Percentiles rank a stretch among this genome's conserved stretches.
Evolutionary conservation across 2,888 invertebrate species (phyloP).

Genomic region (Unio delphinus): DNA sequence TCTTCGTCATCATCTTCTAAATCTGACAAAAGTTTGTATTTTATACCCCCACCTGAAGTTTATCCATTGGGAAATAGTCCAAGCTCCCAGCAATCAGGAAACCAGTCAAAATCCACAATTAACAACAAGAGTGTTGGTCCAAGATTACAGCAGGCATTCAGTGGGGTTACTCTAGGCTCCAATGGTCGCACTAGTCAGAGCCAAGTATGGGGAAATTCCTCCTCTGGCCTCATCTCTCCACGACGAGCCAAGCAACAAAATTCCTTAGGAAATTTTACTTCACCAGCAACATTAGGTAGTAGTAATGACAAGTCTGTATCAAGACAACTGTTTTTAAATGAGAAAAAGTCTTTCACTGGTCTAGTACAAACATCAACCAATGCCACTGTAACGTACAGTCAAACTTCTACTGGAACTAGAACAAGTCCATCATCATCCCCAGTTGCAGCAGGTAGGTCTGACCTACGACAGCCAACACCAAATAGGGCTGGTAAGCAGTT

Average conservation of each 20-base stretch:
- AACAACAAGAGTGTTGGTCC: conserved; percentile 26
- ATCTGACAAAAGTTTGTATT: conserved; percentile 39
- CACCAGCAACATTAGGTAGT: conserved; percentile 45
- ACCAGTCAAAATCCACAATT: conserved; percentile 13
- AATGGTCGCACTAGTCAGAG: conserved; percentile 19
- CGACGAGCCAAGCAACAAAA: conserved; percentile 29
- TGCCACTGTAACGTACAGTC: conserved; percentile 30
- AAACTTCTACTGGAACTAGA: conserved; percentile 34
- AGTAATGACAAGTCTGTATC: conserved; percentile 50
- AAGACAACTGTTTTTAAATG: conserved; percentile 66
- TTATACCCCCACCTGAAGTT: conserved; percentile 31
- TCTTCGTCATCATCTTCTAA: conserved; percentile 11
- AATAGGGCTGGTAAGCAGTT: conserved; percentile 19
- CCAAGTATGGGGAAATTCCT: no score
- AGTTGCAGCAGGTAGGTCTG: conserved; percentile 36
- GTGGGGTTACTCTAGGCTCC: conserved; percentile 21
- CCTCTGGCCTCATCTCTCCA: conserved; percentile 29
- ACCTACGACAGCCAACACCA: conserved; percentile 16
- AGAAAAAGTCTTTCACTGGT: conserved; percentile 36
- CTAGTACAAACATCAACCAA: conserved; percentile 23
- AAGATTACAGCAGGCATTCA: conserved; percentile 22
- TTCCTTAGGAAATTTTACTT: conserved; percentile 21
- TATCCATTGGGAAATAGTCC: conserved; percentile 6
- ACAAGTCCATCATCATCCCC: conserved; percentile 42
- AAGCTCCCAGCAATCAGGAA: conserved; percentile 10